These are phyloP conservation scores for Panagrolaimus sp. DNA, from an alignment of 1,140 invertebrate genomes.

Conservation along the genomic window DNA sequence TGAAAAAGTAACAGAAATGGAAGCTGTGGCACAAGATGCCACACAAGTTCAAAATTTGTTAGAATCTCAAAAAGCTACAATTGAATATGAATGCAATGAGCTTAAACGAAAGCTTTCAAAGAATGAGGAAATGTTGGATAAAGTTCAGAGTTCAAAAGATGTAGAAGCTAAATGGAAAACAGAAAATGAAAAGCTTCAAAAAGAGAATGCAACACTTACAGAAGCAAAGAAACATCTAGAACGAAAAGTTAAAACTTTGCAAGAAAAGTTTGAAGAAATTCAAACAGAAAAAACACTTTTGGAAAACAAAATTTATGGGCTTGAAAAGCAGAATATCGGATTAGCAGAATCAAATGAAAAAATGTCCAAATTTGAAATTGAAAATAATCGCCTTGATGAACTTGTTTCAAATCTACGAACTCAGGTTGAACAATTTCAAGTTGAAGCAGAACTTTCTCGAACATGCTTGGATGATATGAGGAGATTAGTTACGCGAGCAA, in stretches of 20 bases:
- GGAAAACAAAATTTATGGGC: not conserved
- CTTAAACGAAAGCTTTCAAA: not conserved
- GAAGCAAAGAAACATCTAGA: not conserved
- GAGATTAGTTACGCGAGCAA: not conserved
- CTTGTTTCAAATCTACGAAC: not conserved
- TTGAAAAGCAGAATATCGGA: not conserved
- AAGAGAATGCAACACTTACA: not conserved
- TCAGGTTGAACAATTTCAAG: slow-evolving; percentile 1
- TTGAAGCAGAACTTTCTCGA: slow-evolving; percentile 32
- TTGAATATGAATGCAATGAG: not conserved
- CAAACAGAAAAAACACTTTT: not conserved
- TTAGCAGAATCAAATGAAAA: not conserved
- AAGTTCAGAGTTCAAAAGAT: not conserved
- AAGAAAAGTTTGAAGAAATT: not conserved
- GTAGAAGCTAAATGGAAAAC: not conserved
- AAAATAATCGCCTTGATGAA: slow-evolving; percentile 12
- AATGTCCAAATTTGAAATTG: not conserved
- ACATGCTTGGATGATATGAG: slow-evolving; percentile 33
- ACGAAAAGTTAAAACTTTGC: no score
- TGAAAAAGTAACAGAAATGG: slow-evolving; percentile 1
- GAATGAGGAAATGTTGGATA: not conserved
- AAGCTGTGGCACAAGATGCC: not conserved
- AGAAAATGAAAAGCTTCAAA: not conserved
- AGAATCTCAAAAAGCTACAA: not conserved
- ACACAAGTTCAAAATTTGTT: not conserved